A percentile compares a stretch with the other conserved stretches of the same genome.
phyloP scores from a whole-genome alignment of 2,113 vertebrate species.

The Lasiurus cinereus region DNA sequence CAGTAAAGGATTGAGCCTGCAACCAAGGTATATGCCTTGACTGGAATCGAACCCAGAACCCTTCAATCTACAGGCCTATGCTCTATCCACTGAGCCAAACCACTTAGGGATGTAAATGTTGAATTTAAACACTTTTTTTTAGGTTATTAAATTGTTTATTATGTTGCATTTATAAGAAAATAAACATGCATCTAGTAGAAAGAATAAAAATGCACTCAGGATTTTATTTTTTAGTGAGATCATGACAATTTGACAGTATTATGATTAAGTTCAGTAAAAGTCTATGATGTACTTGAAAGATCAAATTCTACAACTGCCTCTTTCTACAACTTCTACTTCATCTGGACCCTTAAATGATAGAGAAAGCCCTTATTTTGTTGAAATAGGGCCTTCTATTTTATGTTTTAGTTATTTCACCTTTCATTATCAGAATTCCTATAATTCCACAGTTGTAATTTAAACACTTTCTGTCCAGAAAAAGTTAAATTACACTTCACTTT shows the following conservation, averaged over 20 bases:
- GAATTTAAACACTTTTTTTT: background rate
- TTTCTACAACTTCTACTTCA: constrained; percentile 33
- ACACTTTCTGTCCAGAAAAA: constrained; percentile 47
- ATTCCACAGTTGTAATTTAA: constrained; percentile 61
- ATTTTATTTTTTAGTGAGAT: constrained; percentile 84
- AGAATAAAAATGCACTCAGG: constrained; percentile 90
- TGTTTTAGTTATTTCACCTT: constrained; percentile 48
- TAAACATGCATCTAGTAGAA: constrained; percentile 88
- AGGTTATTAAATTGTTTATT: constrained; percentile 89
- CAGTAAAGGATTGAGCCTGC: too few relatives aligned
- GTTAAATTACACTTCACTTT: constrained; percentile 37
- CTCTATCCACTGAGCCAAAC: too few relatives aligned
- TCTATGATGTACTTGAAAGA: background rate
- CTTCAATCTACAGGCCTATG: too few relatives aligned
- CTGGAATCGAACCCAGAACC: too few relatives aligned
- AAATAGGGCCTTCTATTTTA: background rate
- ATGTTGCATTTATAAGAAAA: constrained; percentile 85
- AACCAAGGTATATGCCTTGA: too few relatives aligned
- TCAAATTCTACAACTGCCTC: constrained; percentile 66
- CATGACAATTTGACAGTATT: constrained; percentile 71
- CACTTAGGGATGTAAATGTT: background rate
- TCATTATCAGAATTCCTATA: constrained; percentile 60
- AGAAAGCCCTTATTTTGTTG: constrained; percentile 68
- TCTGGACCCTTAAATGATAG: constrained; percentile 50
- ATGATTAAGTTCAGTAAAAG: constrained; percentile 71